Evolutionary conservation across 2,888 invertebrate species (phyloP).

Genomic region (Dolichopus griseipennis): DNA sequence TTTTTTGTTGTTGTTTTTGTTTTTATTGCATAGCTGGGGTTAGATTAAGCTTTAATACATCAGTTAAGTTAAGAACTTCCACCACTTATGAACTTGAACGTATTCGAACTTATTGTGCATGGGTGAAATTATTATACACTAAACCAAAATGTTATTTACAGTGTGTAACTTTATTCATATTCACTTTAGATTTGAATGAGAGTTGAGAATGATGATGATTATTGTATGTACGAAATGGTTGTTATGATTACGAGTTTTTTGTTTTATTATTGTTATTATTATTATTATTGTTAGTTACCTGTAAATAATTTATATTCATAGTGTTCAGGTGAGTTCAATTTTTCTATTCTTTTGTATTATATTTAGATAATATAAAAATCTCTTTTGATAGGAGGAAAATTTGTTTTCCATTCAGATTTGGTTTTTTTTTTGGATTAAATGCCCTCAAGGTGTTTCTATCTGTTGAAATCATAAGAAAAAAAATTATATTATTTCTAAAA

Average conservation of each 20-base stretch:
- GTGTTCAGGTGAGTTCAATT: slow-evolving; percentile 4
- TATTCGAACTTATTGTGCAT: not conserved
- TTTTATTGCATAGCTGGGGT: not conserved
- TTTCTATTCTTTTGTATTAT: not conserved
- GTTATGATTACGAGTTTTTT: no score
- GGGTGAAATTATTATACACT: not conserved
- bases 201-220: not conserved
- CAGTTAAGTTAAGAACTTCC: not conserved
- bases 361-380: not conserved
- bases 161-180: no score
- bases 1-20: not conserved
- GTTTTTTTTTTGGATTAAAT: not conserved
- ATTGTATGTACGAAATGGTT: not conserved
- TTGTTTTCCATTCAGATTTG: no score
- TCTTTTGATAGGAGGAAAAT: not conserved
- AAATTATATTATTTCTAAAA: no score
- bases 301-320: not conserved
- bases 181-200: not conserved
- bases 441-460: not conserved
- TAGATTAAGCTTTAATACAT: not conserved
- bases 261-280: no score
- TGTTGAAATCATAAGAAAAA: not conserved
- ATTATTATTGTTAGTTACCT: no score
- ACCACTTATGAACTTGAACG: not conserved
- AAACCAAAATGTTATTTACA: no score